Evolutionary conservation across 2,797 vertebrate genomes (phyloP).

Genomic region (Cottoperca gobio): DNA sequence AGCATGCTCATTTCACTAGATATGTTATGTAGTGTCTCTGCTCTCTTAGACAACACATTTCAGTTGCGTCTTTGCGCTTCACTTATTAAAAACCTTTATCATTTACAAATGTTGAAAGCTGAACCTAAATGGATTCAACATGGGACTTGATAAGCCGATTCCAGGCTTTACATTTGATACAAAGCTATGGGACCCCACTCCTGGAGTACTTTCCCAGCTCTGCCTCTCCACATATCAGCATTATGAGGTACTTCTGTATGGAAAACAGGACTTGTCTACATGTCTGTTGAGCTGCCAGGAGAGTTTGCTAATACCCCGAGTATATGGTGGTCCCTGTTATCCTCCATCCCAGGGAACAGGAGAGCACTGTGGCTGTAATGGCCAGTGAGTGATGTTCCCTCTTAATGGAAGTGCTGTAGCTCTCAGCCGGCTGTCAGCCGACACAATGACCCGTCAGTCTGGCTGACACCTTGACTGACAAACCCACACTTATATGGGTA

Average conservation of each 20-base stretch:
- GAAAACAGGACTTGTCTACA: background rate
- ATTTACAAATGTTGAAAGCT: background rate
- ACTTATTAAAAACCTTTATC: background rate
- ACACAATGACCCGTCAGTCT: slow-evolving; percentile 68
- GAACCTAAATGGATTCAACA: background rate
- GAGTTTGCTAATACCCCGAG: background rate
- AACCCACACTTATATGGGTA: slow-evolving; percentile 43
- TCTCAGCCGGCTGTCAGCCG: slow-evolving; percentile 69
- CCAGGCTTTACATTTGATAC: background rate
- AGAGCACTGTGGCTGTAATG: slow-evolving; percentile 41
- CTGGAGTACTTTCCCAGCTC: background rate
- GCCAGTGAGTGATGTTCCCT: slow-evolving; percentile 65
- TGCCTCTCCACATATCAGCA: background rate
- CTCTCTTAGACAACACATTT: background rate
- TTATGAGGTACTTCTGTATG: slow-evolving; percentile 20
- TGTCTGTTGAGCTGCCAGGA: slow-evolving; percentile 6
- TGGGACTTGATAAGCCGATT: background rate
- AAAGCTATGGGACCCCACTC: background rate
- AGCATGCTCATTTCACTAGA: too few relatives aligned
- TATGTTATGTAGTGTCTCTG: too few relatives aligned
- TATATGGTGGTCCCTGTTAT: slow-evolving; percentile 26
- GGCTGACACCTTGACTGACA: slow-evolving; percentile 71
- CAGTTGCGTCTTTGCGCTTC: background rate
- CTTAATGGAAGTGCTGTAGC: slow-evolving; percentile 75
- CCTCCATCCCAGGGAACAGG: slow-evolving; percentile 31